These are phyloP conservation scores for Folsomia candida DNA, from an alignment of 2,888 invertebrate species.

Conservation along the genomic window DNA sequence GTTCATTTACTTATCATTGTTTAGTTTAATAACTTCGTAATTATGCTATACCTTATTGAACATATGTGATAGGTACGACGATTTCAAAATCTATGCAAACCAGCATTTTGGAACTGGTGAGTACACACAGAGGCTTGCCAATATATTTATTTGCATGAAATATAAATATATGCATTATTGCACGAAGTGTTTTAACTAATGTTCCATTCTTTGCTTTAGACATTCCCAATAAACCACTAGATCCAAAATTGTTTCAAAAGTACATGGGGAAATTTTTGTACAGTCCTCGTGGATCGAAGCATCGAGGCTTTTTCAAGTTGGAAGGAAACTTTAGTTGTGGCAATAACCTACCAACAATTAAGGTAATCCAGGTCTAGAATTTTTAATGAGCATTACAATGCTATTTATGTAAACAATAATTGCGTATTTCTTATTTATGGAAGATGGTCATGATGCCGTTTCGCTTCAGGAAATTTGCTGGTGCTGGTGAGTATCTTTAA, in stretches of 20 bases:
- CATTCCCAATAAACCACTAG: slow-evolving; percentile 52
- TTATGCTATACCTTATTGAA: no score
- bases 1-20: no score
- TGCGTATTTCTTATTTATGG: no score
- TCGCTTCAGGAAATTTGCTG: slow-evolving; percentile 60
- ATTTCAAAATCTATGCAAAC: slow-evolving; percentile 64
- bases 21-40: no score
- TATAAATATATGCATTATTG: background rate
- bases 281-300: slow-evolving; percentile 67
- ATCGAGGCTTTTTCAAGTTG: slow-evolving; percentile 64
- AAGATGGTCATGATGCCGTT: slow-evolving; percentile 65
- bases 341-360: slow-evolving; percentile 60
- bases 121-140: slow-evolving; percentile 5
- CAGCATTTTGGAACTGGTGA: slow-evolving; percentile 61
- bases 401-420: slow-evolving; percentile 21
- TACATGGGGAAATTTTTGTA: slow-evolving; percentile 69
- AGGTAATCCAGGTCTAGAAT: slow-evolving; percentile 53
- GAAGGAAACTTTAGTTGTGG: slow-evolving; percentile 64
- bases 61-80: no score
- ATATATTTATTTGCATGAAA: no score
- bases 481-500: slow-evolving; percentile 61
- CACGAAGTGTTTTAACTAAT: no score
- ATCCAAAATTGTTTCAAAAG: slow-evolving; percentile 61
- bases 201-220: slow-evolving; percentile 39
- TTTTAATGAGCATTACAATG: background rate